These are phyloP conservation scores for Gallirallus australis DNA, from an alignment of 2,797 vertebrate species.

Conservation along the genomic window DNA sequence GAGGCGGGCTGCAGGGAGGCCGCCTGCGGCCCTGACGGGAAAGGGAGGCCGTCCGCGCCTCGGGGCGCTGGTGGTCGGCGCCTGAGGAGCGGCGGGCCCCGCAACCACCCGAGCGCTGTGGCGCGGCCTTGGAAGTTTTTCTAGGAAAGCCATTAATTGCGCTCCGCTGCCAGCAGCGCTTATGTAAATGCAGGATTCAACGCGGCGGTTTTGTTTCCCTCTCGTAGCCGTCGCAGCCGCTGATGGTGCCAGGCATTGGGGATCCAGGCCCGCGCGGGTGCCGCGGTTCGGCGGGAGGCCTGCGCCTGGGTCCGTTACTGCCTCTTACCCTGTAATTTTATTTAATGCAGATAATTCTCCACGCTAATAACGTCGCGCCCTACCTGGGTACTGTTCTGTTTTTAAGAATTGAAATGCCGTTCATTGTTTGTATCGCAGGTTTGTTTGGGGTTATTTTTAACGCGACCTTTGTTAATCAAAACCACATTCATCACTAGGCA, in stretches of 20 bases:
- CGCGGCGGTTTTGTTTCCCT: neutral
- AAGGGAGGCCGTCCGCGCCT: neutral
- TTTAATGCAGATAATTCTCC: neutral
- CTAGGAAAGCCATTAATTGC: neutral
- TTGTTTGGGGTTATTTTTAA: neutral
- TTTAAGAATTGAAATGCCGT: neutral
- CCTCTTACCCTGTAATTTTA: rapidly evolving
- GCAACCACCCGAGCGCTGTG: too few species aligned
- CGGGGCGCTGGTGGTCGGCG: neutral
- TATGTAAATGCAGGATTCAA: neutral
- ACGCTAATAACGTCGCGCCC: rapidly evolving
- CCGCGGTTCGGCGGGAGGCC: too few species aligned
- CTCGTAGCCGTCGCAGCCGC: neutral
- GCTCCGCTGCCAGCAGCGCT: neutral
- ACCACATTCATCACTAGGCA: neutral
- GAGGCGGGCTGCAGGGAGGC: neutral
- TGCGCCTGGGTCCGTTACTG: rapidly evolving
- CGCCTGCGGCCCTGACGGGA: too few species aligned
- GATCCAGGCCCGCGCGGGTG: rapidly evolving
- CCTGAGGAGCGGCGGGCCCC: neutral
- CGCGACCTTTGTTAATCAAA: neutral
- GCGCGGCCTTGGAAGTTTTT: neutral
- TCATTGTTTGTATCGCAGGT: neutral
- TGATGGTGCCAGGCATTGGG: neutral
- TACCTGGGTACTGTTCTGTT: neutral